Evolutionary conservation across 2,797 vertebrate genomes (phyloP), one percentile per base, ranked within the genome.

Genomic region (Thamnophis elegans): DNA sequence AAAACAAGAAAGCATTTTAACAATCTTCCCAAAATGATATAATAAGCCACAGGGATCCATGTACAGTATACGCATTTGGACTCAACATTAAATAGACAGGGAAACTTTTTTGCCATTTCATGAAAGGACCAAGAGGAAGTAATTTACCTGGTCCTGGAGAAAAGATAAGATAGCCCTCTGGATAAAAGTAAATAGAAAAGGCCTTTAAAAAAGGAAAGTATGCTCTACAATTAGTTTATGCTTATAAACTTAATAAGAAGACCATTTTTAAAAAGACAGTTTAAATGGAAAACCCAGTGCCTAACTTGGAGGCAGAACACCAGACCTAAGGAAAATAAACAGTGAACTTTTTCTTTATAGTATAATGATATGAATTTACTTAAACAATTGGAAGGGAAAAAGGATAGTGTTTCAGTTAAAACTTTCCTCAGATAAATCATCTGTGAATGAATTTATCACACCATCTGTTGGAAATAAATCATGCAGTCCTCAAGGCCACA

Each of bases 391-490:
- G 1, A 22, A 12, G 36, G 9, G 94, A 9, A 95, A 51, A 14
- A 90, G 5, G 91, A 92, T 0, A 14, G 58, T 36, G 91, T 93
- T 94, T 94, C 65, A 68, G 26, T 36, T 59, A 90, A 87, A 42
- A 92, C 93, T 92, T 93, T 92, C 92, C 93, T 90, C 51, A 93
- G 59, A 82, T 26, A 93, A 94, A 94, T 92, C 89, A 93, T 91
- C 12, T 89, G 32, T 65, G 36, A 88, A 8, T 85, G 42, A 93
- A 92, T 95, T 92, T 94, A 93, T 86, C 51, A 90, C 85, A 87
- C 94, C 92, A 89, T 6, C 68, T 25, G 94, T 1, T 85, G 22
- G 42, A 94, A 95, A 87, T 3, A 1, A 93, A n/a, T 55, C 26
- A 60, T 13, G 28, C 87, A 4, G 51, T 42, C 89, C 88, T 92